A percentile compares a stretch with the other conserved stretches of the same genome.
These are phyloP conservation scores for Garra rufa DNA, from an alignment of 2,113 vertebrate genomes.

Conservation along the genomic window DNA sequence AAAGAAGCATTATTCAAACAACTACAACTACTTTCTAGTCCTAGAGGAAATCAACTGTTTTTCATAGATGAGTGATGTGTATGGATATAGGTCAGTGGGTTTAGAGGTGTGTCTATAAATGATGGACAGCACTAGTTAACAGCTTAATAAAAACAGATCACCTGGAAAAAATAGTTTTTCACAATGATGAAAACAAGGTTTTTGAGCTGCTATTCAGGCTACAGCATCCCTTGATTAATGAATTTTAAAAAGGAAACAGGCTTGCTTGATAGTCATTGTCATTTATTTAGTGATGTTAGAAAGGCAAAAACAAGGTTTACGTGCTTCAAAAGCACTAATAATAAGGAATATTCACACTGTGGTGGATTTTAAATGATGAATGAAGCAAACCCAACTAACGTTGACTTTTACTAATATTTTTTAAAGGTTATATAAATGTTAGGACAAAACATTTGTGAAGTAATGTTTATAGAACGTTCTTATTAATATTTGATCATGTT, in stretches of 20 bases:
- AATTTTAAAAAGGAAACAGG: neutral
- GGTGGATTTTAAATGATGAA: neutral
- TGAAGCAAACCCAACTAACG: neutral
- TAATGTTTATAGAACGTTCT: neutral
- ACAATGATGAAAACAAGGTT: neutral
- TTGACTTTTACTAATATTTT: neutral
- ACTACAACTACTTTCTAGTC: neutral
- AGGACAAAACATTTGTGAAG: neutral
- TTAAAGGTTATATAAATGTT: neutral
- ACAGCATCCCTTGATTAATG: neutral
- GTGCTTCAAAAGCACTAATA: too few relatives aligned
- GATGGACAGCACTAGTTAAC: neutral
- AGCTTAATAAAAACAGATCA: neutral
- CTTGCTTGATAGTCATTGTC: neutral
- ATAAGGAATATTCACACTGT: neutral
- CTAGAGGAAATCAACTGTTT: neutral
- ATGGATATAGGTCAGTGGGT: neutral
- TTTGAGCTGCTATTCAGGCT: neutral
- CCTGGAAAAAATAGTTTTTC: neutral
- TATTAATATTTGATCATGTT: too few relatives aligned
- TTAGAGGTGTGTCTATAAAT: neutral
- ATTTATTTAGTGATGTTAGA: neutral
- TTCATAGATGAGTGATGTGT: neutral
- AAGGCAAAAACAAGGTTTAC: neutral
- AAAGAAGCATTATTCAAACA: neutral